Base-by-base conservation (phyloP, 2,888 invertebrate genomes). In the Melangyna quadrimaculata region DNA sequence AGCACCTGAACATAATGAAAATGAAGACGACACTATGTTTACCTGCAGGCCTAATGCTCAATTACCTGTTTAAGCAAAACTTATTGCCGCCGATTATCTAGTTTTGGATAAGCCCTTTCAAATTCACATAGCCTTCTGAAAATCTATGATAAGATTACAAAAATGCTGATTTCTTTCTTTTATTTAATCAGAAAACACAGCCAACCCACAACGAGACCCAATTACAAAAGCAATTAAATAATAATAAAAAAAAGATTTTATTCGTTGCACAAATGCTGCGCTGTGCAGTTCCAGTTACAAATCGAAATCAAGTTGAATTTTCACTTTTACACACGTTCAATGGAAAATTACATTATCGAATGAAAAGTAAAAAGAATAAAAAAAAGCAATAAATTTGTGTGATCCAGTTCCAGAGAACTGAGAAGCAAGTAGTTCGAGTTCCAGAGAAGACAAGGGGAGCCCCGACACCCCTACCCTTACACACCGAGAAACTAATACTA, bases 291-390 rank as follows among this genome's bases (percentile, higher is more conserved):
- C 35, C 59, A 59, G 22, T 37, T 59, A 35, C 7, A 59, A 59
- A 59, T 59, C 59, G 35, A 53, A 78, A 70, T 27, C 82, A 83
- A 79, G 73, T 78, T 45, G 43, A n/a, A 48, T 84, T 80, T 84
- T 84, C 84, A 84, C 84, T 84, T 84, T 84, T 80, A 75, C 70
- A 82, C 71, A 63, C 53, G 45, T 72, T 48, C 35, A 32, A 37
- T 40, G 53, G 73, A 78, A 78, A 74, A 59, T 63, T 37, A 8
- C 37, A 51, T 48, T 32, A 27, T 17, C 9, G 29, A 65, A 65
- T 32, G 32, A 70, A 70, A 75, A 55, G 12, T 29, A 65, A 57
- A 24, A 61, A 57, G 40, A 73, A 40, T 61, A 29, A 14, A 43
- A 57, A 73, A 73, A 55, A 55, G 12, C 22, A 67, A 51, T 67